These are phyloP conservation scores for Furcula furcula DNA, from an alignment of 2,888 invertebrate species.

Conservation along the genomic window DNA sequence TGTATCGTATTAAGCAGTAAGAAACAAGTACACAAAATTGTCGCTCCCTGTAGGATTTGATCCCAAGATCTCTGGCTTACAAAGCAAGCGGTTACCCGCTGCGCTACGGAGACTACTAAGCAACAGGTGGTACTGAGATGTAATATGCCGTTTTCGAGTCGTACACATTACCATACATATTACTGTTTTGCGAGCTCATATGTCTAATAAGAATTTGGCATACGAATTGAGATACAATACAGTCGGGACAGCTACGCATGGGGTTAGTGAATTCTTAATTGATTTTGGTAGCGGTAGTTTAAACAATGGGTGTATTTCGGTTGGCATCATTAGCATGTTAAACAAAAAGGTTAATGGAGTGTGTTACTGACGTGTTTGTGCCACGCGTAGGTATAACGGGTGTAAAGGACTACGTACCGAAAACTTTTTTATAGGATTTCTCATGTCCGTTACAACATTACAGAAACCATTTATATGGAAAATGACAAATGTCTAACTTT, in stretches of 20 bases:
- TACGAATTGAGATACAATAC: conserved; percentile 27
- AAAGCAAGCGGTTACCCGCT: too few species aligned
- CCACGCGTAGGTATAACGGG: background rate
- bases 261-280: conserved; percentile 23
- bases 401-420: too few species aligned
- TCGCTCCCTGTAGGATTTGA: too few species aligned
- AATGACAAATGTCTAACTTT: too few species aligned
- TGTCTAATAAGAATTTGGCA: conserved; percentile 38
- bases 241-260: conserved; percentile 19
- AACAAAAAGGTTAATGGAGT: conserved; percentile 1
- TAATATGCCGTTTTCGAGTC: conserved; percentile 35
- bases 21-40: too few species aligned
- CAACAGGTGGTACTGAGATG: conserved; percentile 44
- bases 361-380: background rate
- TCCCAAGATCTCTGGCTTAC: too few species aligned
- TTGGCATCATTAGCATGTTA: background rate
- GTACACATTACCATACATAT: conserved; percentile 47
- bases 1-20: too few species aligned
- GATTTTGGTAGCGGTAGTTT: conserved; percentile 7
- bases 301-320: conserved; percentile 4
- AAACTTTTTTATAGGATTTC: too few species aligned
- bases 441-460: too few species aligned
- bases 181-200: conserved; percentile 39
- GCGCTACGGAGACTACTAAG: too few species aligned
- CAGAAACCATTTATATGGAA: too few species aligned